Evolutionary conservation across 2,888 invertebrate genomes (phyloP).

Genomic region (Meganola albula): DNA sequence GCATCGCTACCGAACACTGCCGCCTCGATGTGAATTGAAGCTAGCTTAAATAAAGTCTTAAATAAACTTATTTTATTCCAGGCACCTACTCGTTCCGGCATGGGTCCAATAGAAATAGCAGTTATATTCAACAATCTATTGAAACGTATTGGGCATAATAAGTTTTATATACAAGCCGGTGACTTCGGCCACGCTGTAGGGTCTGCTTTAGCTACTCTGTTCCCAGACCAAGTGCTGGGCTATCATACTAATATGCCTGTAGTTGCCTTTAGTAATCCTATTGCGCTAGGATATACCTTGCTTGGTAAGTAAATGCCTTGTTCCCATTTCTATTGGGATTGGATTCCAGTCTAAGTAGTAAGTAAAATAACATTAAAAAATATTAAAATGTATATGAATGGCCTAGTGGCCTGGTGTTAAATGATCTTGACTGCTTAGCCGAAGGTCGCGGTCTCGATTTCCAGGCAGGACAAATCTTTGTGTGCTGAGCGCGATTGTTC

Average conservation of each 20-base stretch:
- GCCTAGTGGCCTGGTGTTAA: too few relatives aligned
- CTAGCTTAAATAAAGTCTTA: too few relatives aligned
- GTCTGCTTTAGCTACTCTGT: conserved; percentile 78
- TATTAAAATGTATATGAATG: too few relatives aligned
- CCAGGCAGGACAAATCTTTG: too few relatives aligned
- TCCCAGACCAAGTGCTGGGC: conserved; percentile 71
- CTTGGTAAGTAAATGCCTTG: conserved; percentile 40
- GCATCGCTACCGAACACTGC: too few relatives aligned
- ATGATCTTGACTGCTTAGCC: too few relatives aligned
- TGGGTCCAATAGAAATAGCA: conserved; percentile 75
- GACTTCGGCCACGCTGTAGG: conserved; percentile 83
- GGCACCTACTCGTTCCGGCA: conserved; percentile 75
- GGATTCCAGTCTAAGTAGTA: too few relatives aligned
- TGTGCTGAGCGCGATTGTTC: too few relatives aligned
- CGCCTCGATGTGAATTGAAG: too few relatives aligned
- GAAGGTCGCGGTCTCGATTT: too few relatives aligned
- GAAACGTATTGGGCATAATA: conserved; percentile 79
- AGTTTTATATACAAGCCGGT: conserved; percentile 85
- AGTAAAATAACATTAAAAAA: too few relatives aligned
- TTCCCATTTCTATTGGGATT: conserved; percentile 13
- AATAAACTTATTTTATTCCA: conserved; percentile 32
- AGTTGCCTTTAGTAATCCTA: conserved; percentile 30
- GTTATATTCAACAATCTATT: conserved; percentile 82
- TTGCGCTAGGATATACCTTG: conserved; percentile 43
- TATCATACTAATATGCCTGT: conserved; percentile 81